Conservation (phyloP, 2,888 invertebrate species). For the Opisthograptis luteolata region DNA sequence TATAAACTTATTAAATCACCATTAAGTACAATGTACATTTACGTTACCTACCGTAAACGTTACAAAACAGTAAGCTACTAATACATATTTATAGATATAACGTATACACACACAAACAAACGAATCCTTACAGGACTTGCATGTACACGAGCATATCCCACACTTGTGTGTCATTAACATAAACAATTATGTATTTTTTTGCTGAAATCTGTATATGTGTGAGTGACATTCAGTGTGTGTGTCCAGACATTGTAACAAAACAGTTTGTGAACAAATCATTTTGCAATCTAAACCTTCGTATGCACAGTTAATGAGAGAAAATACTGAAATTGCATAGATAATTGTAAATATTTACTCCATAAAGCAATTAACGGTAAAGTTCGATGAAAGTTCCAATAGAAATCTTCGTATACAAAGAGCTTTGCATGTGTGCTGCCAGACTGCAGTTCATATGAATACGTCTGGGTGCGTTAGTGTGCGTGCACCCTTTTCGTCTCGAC, state of each 20-base stretch:
- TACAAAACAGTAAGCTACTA: constrained; percentile 46
- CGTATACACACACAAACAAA: constrained; percentile 16
- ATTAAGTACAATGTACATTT: too few species aligned
- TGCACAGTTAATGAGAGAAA: neutral
- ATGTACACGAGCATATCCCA: constrained; percentile 8
- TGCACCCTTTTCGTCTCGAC: constrained; percentile 78
- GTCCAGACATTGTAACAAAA: constrained; percentile 7
- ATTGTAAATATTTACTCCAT: constrained; percentile 29
- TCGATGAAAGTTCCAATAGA: constrained; percentile 47
- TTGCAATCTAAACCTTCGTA: constrained; percentile 8
- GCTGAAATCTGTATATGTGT: constrained; percentile 35
- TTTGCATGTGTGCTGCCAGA: constrained; percentile 61
- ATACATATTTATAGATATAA: constrained; percentile 18
- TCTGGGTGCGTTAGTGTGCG: constrained; percentile 58
- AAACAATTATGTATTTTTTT: constrained; percentile 34
- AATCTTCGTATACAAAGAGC: constrained; percentile 39
- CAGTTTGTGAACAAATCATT: constrained; percentile 8
- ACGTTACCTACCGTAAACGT: constrained; percentile 39
- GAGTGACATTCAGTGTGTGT: constrained; percentile 34
- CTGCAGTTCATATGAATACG: constrained; percentile 65
- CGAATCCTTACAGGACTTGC: constrained; percentile 32
- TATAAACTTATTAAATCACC: too few species aligned
- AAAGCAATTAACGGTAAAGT: constrained; percentile 31
- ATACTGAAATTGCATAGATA: constrained; percentile 2
- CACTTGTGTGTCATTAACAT: constrained; percentile 31